Conservation (phyloP, 1,140 invertebrate genomes). For the Cyclina sinensis region DNA sequence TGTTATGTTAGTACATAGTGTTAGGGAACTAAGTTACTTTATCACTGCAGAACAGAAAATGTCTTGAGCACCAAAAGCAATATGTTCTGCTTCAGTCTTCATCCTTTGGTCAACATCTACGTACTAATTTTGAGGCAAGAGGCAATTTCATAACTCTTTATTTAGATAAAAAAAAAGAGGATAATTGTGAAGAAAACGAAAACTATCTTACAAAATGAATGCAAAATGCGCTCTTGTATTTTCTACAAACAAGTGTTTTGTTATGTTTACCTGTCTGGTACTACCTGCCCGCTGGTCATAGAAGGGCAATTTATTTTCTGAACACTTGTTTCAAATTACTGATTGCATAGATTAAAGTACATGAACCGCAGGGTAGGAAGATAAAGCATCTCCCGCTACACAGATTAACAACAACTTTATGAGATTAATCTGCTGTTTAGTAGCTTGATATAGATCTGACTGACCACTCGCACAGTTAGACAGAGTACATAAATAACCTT, state of each 20-base stretch:
- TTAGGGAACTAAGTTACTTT: too few species aligned
- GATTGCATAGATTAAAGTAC: neutral
- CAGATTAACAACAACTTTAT: neutral
- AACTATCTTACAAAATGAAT: too few species aligned
- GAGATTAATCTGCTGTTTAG: neutral
- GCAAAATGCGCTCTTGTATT: too few species aligned
- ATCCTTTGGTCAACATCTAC: too few species aligned
- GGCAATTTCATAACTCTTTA: too few species aligned
- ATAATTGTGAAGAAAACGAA: too few species aligned
- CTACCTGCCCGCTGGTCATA: neutral
- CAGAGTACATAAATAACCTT: neutral
- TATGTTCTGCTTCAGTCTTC: too few species aligned
- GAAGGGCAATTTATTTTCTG: neutral
- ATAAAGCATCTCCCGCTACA: neutral
- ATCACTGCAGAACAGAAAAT: too few species aligned
- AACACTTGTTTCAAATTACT: constrained; percentile 40
- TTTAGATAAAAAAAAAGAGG: too few species aligned
- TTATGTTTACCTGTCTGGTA: neutral
- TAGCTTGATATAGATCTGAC: neutral
- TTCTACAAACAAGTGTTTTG: neutral
- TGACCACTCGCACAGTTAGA: neutral
- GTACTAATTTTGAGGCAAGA: too few species aligned
- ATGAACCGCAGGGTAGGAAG: neutral
- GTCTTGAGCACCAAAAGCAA: too few species aligned
- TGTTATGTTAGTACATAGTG: too few species aligned